These are phyloP conservation scores for Meteorus sp. DNA, from an alignment of 1,140 invertebrate species.

Conservation along the genomic window DNA sequence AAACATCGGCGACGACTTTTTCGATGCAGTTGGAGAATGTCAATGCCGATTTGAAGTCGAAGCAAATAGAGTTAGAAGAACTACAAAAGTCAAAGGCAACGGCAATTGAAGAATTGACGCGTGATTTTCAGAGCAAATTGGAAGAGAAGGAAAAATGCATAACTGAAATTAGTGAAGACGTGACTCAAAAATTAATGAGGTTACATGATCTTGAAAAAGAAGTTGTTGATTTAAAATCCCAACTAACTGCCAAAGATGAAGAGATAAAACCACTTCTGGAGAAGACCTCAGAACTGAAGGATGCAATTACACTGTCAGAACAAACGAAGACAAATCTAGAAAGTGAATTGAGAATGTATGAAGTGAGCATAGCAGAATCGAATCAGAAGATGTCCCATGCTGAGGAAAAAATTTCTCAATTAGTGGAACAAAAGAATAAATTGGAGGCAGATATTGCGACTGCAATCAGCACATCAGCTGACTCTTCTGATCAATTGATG, in stretches of 20 bases:
- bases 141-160: conserved; percentile 44
- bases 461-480: conserved; percentile 48
- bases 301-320: conserved; percentile 48
- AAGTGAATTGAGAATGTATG: conserved; percentile 42
- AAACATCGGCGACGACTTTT: conserved; percentile 29
- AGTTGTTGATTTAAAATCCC: conserved; percentile 42
- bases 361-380: conserved; percentile 46
- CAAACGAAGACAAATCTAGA: conserved; percentile 52
- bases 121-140: conserved; percentile 42
- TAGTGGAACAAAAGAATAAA: conserved; percentile 55
- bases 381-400: conserved; percentile 46
- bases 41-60: conserved; percentile 35
- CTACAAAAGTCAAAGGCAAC: conserved; percentile 38
- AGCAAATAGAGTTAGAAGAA: conserved; percentile 43
- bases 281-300: conserved; percentile 49
- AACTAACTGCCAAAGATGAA: conserved; percentile 47
- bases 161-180: conserved; percentile 39
- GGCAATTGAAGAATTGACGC: conserved; percentile 44
- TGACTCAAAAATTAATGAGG: conserved; percentile 37
- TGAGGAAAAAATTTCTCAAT: conserved; percentile 49
- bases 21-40: conserved; percentile 38
- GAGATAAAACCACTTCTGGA: conserved; percentile 54
- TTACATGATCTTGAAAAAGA: conserved; percentile 46
- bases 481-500: conserved; percentile 58
- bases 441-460: conserved; percentile 52